A percentile compares a stretch with the other conserved stretches of the same genome.
These are phyloP conservation scores for Parasteatoda tepidariorum DNA, from an alignment of 1,140 invertebrate genomes.

Conservation along the genomic window DNA sequence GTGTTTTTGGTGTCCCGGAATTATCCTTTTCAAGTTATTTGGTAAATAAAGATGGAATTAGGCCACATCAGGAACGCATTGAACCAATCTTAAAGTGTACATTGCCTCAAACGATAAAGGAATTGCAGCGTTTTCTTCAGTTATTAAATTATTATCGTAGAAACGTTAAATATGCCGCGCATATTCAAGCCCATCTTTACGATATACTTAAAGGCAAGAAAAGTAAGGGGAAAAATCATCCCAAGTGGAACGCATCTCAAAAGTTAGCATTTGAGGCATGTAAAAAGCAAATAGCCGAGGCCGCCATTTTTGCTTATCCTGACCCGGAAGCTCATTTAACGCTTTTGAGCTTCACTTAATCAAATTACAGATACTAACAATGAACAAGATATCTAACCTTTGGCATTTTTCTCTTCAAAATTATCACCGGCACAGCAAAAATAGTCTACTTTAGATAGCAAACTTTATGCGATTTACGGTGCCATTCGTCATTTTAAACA, in stretches of 20 bases:
- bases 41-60: slow-evolving; percentile 25
- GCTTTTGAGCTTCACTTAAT: not conserved
- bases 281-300: slow-evolving; percentile 65
- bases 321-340: not conserved
- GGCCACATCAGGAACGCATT: slow-evolving; percentile 4
- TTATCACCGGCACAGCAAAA: slow-evolving; percentile 52
- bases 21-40: slow-evolving; percentile 40
- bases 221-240: not conserved
- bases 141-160: slow-evolving; percentile 68
- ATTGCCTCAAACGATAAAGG: slow-evolving; percentile 64
- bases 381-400: not conserved
- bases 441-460: slow-evolving; percentile 63
- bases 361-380: not conserved
- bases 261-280: slow-evolving; percentile 65
- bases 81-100: slow-evolving; percentile 50
- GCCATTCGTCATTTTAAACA: slow-evolving; percentile 64
- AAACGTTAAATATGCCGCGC: slow-evolving; percentile 62
- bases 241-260: slow-evolving; percentile 52
- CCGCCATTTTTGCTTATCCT: slow-evolving; percentile 4
- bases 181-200: slow-evolving; percentile 38
- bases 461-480: slow-evolving; percentile 63
- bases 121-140: slow-evolving; percentile 67
- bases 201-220: slow-evolving; percentile 4
- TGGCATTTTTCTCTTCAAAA: slow-evolving; percentile 56
- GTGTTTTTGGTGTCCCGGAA: slow-evolving; percentile 8